These are phyloP conservation scores for Miniopterus natalensis DNA, from an alignment of 2,113 vertebrate species.

Conservation along the genomic window DNA sequence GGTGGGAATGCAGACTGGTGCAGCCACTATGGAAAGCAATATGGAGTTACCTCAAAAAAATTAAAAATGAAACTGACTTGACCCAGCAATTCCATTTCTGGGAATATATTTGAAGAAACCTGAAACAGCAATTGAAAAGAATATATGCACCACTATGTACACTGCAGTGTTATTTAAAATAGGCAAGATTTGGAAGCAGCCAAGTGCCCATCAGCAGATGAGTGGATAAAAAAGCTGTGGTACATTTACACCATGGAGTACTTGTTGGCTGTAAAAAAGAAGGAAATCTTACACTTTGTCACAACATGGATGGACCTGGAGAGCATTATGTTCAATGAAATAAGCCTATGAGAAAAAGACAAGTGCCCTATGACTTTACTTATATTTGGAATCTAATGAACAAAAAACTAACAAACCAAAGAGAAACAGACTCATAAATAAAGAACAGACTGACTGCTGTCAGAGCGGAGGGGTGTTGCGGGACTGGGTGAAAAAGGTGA, in stretches of 20 bases:
- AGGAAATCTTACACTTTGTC: neutral
- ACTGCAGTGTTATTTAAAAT: neutral
- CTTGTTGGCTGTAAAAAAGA: neutral
- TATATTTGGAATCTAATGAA: neutral
- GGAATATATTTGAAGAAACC: neutral
- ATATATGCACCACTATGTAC: neutral
- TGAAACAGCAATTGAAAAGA: neutral
- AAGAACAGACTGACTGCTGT: neutral
- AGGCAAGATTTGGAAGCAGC: neutral
- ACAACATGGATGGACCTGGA: neutral
- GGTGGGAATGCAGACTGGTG: neutral
- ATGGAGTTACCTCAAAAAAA: neutral
- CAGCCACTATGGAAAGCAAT: neutral
- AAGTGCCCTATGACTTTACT: neutral
- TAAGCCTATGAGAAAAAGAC: neutral
- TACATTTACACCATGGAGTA: neutral
- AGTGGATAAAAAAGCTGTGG: neutral
- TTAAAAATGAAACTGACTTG: neutral
- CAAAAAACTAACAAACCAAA: neutral
- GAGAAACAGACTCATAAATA: neutral
- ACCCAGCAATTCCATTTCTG: neutral
- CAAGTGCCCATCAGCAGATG: neutral
- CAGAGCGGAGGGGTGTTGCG: rapidly evolving
- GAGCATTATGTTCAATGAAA: neutral
- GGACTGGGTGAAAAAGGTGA: neutral